Base-by-base conservation (phyloP, 1,140 invertebrate species). In the Drosophila lacertosa region DNA sequence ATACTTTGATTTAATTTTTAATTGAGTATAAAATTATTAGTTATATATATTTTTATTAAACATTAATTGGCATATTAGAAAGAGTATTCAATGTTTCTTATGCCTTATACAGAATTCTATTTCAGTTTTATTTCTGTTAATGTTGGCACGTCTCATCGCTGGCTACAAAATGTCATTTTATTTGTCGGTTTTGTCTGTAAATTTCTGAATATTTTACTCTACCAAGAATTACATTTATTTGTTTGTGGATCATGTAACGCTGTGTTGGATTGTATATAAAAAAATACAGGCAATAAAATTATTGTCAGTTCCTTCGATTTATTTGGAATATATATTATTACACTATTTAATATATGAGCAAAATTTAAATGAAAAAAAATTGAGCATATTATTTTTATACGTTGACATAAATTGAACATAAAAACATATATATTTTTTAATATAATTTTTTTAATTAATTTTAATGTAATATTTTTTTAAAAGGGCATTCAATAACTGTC, bases 161-260 rank as follows among this genome's bases (percentile, higher is more conserved):
- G 24, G 47, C 58, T 26, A 22, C 47, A 51, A 62, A 40, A 40
- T 40, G 59, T 62, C 45, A 51, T 62, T 62, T 62, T 42, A 51
- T 35, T 48, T 16, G n/a, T 40, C 20, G 33, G 18, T 24, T 24
- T 53, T 16, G 40, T 16, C 45, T 51, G 40, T 29, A 69, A 47
- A 22, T 65, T 45, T 58, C 2, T 6, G 22, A 10, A 42, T 4
- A 7, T 29, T 13, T 6, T 57, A 29, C 53, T 1, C 53, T 57
- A 6, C 0, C 22, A 18, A 40, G 16, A 35, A 5, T 2, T 24
- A 55, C 16, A 16, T 26, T 3, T 24, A 20, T 42, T 4, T 26
- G 1, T 1, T 2, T 26, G 26, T 5, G 3, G 9, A n/a, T n/a
- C n/a, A n/a, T n/a, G n/a, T n/a, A n/a, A n/a, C n/a, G n/a, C n/a